These are phyloP conservation scores for Cantharis nigra DNA, from an alignment of 2,888 invertebrate genomes.

Conservation along the genomic window DNA sequence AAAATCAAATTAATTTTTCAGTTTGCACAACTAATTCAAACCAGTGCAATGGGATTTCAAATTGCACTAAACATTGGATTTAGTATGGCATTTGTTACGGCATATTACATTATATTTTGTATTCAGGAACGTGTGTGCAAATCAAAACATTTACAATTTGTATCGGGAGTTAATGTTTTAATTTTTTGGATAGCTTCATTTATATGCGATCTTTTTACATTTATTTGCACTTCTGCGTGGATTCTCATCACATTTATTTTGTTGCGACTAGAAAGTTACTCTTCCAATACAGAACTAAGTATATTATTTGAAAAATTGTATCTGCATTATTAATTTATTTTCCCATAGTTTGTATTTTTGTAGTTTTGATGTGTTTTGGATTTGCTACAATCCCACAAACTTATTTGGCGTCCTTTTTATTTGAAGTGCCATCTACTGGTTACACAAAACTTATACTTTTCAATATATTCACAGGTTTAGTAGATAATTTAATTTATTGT, in stretches of 20 bases:
- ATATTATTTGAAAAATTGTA: background rate
- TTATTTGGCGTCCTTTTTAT: slow-evolving; percentile 70
- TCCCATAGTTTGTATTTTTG: slow-evolving; percentile 61
- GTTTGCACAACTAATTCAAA: slow-evolving; percentile 45
- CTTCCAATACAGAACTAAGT: slow-evolving; percentile 60
- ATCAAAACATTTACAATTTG: slow-evolving; percentile 72
- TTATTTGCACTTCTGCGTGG: slow-evolving; percentile 61
- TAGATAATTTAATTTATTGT: background rate
- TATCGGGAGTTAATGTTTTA: slow-evolving; percentile 69
- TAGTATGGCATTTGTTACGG: slow-evolving; percentile 71
- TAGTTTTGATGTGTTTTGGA: slow-evolving; percentile 71
- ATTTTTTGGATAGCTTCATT: slow-evolving; percentile 73
- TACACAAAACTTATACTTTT: slow-evolving; percentile 74
- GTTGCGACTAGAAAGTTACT: slow-evolving; percentile 69
- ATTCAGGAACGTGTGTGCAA: slow-evolving; percentile 71
- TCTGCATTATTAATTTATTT: slow-evolving; percentile 54
- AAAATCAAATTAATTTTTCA: slow-evolving; percentile 31
- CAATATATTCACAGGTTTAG: slow-evolving; percentile 72
- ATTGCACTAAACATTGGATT: slow-evolving; percentile 72
- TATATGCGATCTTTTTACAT: slow-evolving; percentile 70
- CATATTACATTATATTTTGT: slow-evolving; percentile 65
- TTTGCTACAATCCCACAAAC: slow-evolving; percentile 73
- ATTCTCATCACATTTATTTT: slow-evolving; percentile 65
- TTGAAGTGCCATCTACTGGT: slow-evolving; percentile 74
- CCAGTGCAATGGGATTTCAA: slow-evolving; percentile 59